A percentile compares a stretch with the other conserved stretches of the same genome.
Conservation (phyloP, 2,113 vertebrate genomes). For the Camelus dromedarius region DNA sequence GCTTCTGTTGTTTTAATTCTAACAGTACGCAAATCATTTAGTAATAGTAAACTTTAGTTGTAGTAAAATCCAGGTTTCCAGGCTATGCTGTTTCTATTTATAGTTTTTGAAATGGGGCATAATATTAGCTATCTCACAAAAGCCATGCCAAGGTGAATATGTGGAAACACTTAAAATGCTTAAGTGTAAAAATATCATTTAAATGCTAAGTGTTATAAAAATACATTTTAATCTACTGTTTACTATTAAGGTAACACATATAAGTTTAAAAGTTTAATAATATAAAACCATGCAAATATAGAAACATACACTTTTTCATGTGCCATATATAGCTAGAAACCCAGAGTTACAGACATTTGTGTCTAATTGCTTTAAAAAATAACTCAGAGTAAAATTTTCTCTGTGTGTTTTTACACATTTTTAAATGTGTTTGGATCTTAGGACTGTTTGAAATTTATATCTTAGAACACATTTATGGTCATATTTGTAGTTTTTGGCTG, state of each 20-base stretch:
- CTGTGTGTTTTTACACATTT: no score
- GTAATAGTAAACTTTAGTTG: constrained; percentile 44
- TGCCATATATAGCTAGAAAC: neutral
- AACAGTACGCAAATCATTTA: constrained; percentile 39
- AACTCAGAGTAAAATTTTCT: neutral
- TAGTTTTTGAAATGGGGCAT: constrained; percentile 65
- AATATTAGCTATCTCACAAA: constrained; percentile 62
- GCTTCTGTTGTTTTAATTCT: constrained; percentile 44
- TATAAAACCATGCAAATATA: neutral
- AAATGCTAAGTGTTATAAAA: constrained; percentile 18
- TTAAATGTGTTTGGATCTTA: constrained; percentile 14
- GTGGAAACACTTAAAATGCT: constrained; percentile 40
- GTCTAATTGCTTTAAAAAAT: neutral
- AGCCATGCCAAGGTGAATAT: constrained; percentile 60
- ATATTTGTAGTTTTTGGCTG: neutral
- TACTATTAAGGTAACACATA: neutral
- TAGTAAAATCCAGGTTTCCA: constrained; percentile 74
- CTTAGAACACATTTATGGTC: neutral
- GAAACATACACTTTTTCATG: neutral
- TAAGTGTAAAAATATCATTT: constrained; percentile 54
- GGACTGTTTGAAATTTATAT: constrained; percentile 41
- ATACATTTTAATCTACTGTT: constrained; percentile 3
- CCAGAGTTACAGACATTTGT: neutral
- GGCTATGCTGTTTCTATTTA: constrained; percentile 70
- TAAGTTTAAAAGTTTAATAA: constrained; percentile 2